Evolutionary conservation across 2,797 vertebrate species (phyloP).

Genomic region (Crocodylus rhombifer): DNA sequence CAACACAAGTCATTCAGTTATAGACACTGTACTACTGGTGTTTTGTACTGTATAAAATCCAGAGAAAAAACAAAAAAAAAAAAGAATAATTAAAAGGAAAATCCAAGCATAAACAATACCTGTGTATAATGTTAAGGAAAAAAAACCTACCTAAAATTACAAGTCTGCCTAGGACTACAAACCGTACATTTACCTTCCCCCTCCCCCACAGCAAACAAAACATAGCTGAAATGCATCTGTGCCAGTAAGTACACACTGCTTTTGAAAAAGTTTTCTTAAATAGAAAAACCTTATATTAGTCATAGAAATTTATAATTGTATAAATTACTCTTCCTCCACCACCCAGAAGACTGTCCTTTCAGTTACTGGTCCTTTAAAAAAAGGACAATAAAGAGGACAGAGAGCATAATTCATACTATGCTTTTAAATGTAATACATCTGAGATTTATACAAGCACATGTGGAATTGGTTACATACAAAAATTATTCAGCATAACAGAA

Average conservation of each 20-base stretch:
- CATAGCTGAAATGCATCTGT: neutral
- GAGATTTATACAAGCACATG: neutral
- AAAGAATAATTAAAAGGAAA: neutral
- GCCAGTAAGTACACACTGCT: neutral
- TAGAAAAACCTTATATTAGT: too few species aligned
- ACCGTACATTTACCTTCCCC: neutral
- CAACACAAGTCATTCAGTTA: neutral
- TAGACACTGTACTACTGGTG: neutral
- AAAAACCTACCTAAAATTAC: neutral
- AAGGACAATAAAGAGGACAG: too few species aligned
- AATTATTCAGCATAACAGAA: too few species aligned
- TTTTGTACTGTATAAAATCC: neutral
- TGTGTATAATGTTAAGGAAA: neutral
- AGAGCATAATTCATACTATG: neutral
- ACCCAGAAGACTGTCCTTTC: too few species aligned
- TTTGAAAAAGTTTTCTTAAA: neutral
- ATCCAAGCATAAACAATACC: neutral
- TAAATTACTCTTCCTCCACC: too few species aligned
- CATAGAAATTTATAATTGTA: too few species aligned
- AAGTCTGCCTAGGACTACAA: neutral
- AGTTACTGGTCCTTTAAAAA: too few species aligned
- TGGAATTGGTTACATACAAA: neutral
- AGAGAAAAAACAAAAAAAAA: neutral
- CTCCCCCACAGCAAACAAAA: neutral
- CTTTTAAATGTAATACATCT: neutral